A percentile compares a stretch with the other conserved stretches of the same genome.
Evolutionary conservation across 2,888 invertebrate genomes (phyloP).

Genomic region (Auanema freiburgensis): DNA sequence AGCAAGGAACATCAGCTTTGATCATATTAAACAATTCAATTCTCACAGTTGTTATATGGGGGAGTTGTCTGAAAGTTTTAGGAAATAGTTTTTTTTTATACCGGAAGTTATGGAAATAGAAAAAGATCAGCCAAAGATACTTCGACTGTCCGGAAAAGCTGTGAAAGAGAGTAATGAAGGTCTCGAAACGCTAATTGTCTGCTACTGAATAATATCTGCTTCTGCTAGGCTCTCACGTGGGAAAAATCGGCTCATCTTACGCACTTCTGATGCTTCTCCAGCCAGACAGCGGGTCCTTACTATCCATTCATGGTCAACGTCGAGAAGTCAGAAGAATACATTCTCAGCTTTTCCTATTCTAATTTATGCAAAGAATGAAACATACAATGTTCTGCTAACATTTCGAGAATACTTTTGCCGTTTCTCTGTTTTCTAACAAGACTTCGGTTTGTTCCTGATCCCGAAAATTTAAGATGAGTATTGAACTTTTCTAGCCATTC

Average conservation of each 20-base stretch:
- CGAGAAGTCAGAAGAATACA: no score
- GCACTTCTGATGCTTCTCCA: no score
- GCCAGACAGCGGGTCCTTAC: no score
- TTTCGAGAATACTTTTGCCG: no score
- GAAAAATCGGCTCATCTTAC: slow-evolving; percentile 20
- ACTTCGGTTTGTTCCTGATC: no score
- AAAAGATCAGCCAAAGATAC: not conserved
- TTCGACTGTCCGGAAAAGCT: not conserved
- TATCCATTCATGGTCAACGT: no score
- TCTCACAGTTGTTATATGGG: not conserved
- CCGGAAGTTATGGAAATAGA: not conserved
- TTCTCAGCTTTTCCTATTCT: no score
- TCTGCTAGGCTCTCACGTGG: slow-evolving; percentile 19
- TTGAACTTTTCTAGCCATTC: no score
- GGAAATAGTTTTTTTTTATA: not conserved
- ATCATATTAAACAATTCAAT: not conserved
- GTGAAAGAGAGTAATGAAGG: not conserved
- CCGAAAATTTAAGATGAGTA: no score
- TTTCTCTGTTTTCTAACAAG: not conserved
- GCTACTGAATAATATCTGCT: slow-evolving; percentile 18
- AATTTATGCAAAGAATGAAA: no score
- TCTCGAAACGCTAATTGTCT: slow-evolving; percentile 20
- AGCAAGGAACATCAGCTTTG: slow-evolving; percentile 26
- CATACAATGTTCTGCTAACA: no score
- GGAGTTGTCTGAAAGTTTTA: not conserved